Base-by-base conservation (phyloP, 2,113 vertebrate species). In the Acinonyx jubatus region DNA sequence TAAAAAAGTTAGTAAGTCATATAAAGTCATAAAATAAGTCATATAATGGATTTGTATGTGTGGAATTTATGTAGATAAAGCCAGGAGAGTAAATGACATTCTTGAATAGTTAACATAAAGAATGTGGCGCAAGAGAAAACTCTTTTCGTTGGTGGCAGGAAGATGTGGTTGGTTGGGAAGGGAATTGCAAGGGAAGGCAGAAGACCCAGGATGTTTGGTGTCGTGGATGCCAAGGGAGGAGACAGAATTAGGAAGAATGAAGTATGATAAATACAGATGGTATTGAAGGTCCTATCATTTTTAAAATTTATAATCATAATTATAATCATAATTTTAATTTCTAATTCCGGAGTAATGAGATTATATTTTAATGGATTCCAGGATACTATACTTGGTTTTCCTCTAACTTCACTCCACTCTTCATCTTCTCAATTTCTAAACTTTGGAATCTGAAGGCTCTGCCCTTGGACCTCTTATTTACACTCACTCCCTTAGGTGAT, bases 361-460 rank as follows among this genome's bases (percentile, higher is more conserved):
- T 94, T 95, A 73, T 93, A 82, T 92, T 84, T 79, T 94, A 84
- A 38, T 94, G 45, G 9, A 57, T 78, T 91, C n/a, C 4, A 65
- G 29, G 68, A 83, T n/a, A 74, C 27, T 31, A 82, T 57, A 50
- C 81, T 65, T 76, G 33, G 14, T 78, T 79, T 96, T 96, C 41
- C 18, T 96, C 14, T 55, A 92, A 8, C 19, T 88, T 73, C 18
- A 78, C 6, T 74, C 13, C 10, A 23, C 21, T 88, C 14, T 78
- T 78, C 31, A 84, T 84, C 86, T 92, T 92, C 63, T 88, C 21
- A 73, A 21, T 3, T 8, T 94, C 50, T 92, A 55, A 89, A 89
- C n/a, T 94, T 91, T 36, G 23, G 41, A 79, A 12, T 66, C 71
- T 29, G 29, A 88, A 74, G 52, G n/a, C 61, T 83, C 41, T 23